A percentile compares a stretch with the other conserved stretches of the same genome.
These are phyloP conservation scores for Epinephelus coioides DNA, from an alignment of 2,797 vertebrate species.

Conservation along the genomic window DNA sequence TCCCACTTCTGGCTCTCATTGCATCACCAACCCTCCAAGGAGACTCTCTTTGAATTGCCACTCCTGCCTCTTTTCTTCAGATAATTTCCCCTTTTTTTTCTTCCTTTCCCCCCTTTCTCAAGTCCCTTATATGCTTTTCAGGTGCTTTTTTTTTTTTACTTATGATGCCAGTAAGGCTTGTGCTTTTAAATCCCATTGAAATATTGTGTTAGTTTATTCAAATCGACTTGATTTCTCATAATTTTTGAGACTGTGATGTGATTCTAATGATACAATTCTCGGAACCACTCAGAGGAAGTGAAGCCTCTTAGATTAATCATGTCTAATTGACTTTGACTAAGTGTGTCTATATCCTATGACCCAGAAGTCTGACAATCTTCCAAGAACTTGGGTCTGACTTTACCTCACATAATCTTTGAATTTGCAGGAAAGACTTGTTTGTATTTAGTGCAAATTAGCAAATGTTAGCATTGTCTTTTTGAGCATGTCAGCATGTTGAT, in stretches of 20 bases:
- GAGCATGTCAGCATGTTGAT: neutral
- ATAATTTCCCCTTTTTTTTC: neutral
- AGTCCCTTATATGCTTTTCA: neutral
- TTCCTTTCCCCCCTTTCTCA: neutral
- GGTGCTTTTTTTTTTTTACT: neutral
- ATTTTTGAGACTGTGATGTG: neutral
- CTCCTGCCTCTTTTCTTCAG: neutral
- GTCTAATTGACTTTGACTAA: neutral
- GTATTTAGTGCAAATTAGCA: neutral
- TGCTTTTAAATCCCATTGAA: neutral
- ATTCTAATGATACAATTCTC: too few relatives aligned
- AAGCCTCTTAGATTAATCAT: neutral
- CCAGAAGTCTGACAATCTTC: neutral
- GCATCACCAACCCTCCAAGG: neutral
- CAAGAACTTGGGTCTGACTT: neutral
- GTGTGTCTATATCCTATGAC: neutral
- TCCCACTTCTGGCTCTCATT: constrained; percentile 1
- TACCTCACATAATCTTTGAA: neutral
- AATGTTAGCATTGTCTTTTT: neutral
- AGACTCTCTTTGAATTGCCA: constrained; percentile 5
- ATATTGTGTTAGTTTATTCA: neutral
- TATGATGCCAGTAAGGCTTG: neutral
- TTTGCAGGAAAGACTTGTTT: neutral
- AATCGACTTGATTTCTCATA: neutral
- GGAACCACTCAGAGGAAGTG: neutral